Evolutionary conservation across 2,888 invertebrate species (phyloP).

Genomic region (Volucella bombylans): DNA sequence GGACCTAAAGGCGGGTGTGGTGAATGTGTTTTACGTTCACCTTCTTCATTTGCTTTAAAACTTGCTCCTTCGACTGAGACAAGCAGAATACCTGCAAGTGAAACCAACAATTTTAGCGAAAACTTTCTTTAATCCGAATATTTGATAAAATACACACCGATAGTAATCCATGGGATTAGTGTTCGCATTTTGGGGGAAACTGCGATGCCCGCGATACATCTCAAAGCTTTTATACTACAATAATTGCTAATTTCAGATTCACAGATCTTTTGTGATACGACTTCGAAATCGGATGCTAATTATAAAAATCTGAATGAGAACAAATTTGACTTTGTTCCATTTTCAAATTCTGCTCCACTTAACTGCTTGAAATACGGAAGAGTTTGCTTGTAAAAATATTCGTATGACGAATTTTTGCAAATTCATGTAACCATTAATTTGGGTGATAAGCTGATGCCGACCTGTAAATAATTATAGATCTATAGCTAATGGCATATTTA

Average conservation of each 20-base stretch:
- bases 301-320: too few species aligned
- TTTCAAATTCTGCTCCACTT: not conserved
- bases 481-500: too few species aligned
- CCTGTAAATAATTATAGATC: too few species aligned
- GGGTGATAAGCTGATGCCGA: too few species aligned
- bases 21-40: not conserved
- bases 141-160: constrained; percentile 30
- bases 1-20: not conserved
- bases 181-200: constrained; percentile 45
- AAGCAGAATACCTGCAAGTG: constrained; percentile 28
- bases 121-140: not conserved
- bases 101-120: constrained; percentile 1
- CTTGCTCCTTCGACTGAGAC: constrained; percentile 11
- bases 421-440: too few species aligned
- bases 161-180: constrained; percentile 34
- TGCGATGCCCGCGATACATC: constrained; percentile 30
- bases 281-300: not conserved
- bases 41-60: not conserved
- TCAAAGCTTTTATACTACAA: constrained; percentile 49
- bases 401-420: not conserved
- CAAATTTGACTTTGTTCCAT: not conserved
- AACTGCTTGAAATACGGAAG: not conserved
- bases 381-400: not conserved
- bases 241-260: not conserved
- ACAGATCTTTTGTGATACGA: too few species aligned